Base-by-base conservation (phyloP, 2,888 invertebrate species). In the Linnaemya tessellans region DNA sequence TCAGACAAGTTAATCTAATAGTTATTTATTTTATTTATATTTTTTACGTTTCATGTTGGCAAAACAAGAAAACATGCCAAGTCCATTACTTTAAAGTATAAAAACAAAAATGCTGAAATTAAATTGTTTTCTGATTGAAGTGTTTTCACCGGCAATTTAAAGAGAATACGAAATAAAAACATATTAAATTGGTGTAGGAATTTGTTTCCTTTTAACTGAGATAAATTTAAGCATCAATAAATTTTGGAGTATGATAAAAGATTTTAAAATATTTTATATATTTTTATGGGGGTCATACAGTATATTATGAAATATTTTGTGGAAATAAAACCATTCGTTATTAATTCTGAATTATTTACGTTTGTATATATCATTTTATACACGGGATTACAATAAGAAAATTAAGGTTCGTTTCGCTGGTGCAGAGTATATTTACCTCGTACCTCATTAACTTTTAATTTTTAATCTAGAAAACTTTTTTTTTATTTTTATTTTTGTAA, bases 1-100 rank as follows among this genome's bases (percentile, higher is more conserved):
- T 84, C 78, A 74, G 81, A 84, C 64, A 84, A 79, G 73, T 85
- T 85, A 85, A 82, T 85, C 81, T 82, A 74, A 75, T 58, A 78
- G 64, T 65, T 56, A 38, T 56, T 73, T 62, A 46, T 64, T 49
- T 65, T 56, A 4, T 38, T 18, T 10, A 30, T 18, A 13, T 41
- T 11, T 35, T 51, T 35, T 35, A 11, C 3, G 20, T 67, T 25
- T 11, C 1, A 18, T 49, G 35, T 38, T 30, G 10, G 1, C 9
- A 20, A 38, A 56, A 56, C 3, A 7, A 35, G 15, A 7, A 56
- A 49, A 60, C 30, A 60, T 35, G 43, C 35, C 35, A 46, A 68
- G 60, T 49, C 60, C 46, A 73, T 73, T 73, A 60, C 15, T 3
- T 46, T 41, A 46, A 22, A 43, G 8, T 30, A 46, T 18, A 65